Conservation (phyloP, 2,113 vertebrate genomes). For the Platysteira castanea region DNA sequence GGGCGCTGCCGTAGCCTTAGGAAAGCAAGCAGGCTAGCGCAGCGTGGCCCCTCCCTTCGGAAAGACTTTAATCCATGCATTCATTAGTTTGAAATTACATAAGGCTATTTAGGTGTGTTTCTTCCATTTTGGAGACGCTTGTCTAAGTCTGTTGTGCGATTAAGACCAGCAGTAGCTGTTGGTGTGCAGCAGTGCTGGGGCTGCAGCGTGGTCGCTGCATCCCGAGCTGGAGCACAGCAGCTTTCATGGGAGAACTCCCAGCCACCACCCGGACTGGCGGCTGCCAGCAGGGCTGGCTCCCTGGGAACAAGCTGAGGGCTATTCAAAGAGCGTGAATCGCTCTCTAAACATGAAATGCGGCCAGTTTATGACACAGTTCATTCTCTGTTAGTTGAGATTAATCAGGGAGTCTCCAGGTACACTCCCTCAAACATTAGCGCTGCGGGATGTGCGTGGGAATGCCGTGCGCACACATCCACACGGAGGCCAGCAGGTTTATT, state of each 20-base stretch:
- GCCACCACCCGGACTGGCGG: rapidly evolving
- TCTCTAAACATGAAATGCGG: background rate
- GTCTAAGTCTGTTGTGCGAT: background rate
- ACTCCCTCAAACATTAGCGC: rapidly evolving
- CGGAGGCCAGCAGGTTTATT: background rate
- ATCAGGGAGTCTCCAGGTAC: background rate
- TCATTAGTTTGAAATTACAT: background rate
- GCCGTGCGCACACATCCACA: rapidly evolving
- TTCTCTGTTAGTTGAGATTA: background rate
- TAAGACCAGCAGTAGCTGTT: background rate
- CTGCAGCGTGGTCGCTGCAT: rapidly evolving
- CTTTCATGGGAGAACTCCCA: background rate
- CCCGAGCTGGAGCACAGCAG: background rate
- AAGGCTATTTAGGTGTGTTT: background rate
- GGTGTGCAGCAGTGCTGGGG: rapidly evolving
- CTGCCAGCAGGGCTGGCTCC: rapidly evolving
- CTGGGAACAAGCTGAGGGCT: background rate
- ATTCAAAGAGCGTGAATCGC: background rate
- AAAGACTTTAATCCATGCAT: background rate
- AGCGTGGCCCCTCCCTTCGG: background rate
- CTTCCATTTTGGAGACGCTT: background rate
- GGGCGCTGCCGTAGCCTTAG: background rate
- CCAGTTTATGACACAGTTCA: background rate
- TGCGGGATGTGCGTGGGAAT: background rate
- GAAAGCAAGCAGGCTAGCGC: background rate